Evolutionary conservation across 2,797 vertebrate species (phyloP).

Genomic region (Phylloscopus collybita): DNA sequence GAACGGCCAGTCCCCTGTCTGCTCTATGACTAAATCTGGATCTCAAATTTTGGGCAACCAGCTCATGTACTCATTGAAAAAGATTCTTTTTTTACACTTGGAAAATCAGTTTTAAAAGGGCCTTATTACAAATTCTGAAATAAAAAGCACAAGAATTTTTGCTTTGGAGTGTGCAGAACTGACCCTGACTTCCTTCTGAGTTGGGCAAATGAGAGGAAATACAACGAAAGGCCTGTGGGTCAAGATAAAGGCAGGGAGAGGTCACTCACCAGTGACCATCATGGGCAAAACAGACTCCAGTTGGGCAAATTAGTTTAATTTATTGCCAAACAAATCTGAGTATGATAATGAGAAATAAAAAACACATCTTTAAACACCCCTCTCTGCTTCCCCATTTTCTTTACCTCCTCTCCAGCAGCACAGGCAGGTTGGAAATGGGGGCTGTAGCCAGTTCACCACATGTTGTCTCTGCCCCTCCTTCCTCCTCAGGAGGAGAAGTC

Average conservation of each 20-base stretch:
- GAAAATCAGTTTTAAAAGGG: background rate
- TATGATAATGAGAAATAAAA: background rate
- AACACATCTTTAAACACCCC: background rate
- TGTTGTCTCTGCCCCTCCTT: background rate
- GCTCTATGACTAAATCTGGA: background rate
- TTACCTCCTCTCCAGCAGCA: too few species aligned
- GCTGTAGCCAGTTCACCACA: background rate
- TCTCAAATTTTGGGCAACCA: background rate
- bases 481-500: background rate
- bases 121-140: background rate
- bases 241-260: background rate
- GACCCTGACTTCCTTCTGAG: background rate
- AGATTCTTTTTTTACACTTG: background rate
- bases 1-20: background rate
- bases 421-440: accelerated
- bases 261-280: background rate
- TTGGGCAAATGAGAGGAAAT: background rate
- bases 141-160: background rate
- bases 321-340: background rate
- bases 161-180: background rate
- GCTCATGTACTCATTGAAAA: background rate
- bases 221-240: accelerated
- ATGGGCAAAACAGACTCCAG: background rate
- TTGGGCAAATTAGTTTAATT: background rate
- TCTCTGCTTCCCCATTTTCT: background rate